Conservation (phyloP, 2,888 invertebrate species). For the Drosophila neotestacea region DNA sequence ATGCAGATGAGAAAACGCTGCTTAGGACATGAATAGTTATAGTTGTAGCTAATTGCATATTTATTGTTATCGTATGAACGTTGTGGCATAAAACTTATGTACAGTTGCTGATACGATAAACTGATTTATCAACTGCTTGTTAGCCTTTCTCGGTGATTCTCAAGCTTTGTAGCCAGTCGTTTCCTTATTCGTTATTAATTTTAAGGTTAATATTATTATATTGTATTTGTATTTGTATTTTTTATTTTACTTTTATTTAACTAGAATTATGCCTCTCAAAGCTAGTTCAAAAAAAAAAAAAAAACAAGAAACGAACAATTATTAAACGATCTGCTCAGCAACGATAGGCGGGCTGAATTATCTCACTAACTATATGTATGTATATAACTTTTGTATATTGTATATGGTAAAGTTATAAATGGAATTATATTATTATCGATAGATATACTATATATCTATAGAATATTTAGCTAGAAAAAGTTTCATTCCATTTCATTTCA, state of each 20-base stretch:
- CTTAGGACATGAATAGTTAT: constrained; percentile 9
- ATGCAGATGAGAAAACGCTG: constrained; percentile 6
- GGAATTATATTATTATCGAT: constrained; percentile 38
- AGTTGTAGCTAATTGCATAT: constrained; percentile 12
- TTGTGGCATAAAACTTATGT: constrained; percentile 35
- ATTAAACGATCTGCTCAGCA: constrained; percentile 57
- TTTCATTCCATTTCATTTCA: constrained; percentile 22
- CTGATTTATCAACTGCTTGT: constrained; percentile 30
- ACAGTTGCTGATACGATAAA: constrained; percentile 36
- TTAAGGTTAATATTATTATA: not conserved
- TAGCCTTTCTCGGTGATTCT: constrained; percentile 24
- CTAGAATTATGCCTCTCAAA: constrained; percentile 26
- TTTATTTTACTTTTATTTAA: constrained; percentile 5
- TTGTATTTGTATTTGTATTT: not conserved
- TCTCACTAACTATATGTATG: constrained; percentile 66
- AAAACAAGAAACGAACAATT: constrained; percentile 25
- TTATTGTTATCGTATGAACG: constrained; percentile 5
- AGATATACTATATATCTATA: constrained; percentile 51
- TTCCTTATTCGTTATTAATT: constrained; percentile 1
- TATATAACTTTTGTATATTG: constrained; percentile 54
- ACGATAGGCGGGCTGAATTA: constrained; percentile 74
- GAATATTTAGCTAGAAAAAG: constrained; percentile 73
- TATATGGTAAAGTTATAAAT: constrained; percentile 68
- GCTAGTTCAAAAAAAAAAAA: constrained; percentile 31
- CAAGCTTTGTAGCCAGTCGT: constrained; percentile 16